Base-by-base conservation (phyloP, 2,888 invertebrate genomes). In the Dryocosmus kuriphilus region DNA sequence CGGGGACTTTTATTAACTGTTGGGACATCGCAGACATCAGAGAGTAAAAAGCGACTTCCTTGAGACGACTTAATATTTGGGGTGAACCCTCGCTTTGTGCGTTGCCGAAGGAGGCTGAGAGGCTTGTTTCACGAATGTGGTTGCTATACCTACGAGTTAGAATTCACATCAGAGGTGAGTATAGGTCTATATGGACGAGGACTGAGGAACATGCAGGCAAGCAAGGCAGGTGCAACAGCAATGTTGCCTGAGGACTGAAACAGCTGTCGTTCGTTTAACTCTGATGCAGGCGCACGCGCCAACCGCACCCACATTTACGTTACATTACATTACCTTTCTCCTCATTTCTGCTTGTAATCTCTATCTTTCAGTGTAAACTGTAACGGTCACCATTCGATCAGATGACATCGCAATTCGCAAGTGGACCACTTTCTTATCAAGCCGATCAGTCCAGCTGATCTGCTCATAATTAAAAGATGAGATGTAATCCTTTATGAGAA, bases 241-340 rank as follows among this genome's bases (percentile, higher is more conserved):
- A 89, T 86, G 88, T 88, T 88, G 89, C 88, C 85, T 85, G 85
- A 87, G 88, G 88, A 87, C 87, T 87, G 86, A 86, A 90, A 89
- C 90, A 90, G 90, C 90, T 90, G 90, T 90, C 90, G 89, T 86
- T 86, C 87, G 87, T 83, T 87, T 86, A 89, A 86, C 86, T 86
- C 88, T 87, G 87, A 83, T 87, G 86, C 88, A 87, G 86, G 87
- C 88, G 86, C 86, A 86, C 86, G 86, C 86, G 84, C 84, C 85
- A 87, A 86, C 86, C 86, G 85, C 85, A 86, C 86, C 86, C 86
- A 86, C 86, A 85, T 86, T 86, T 86, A 85, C 84, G 83, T 84
- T 86, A 81, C 75, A 57, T 57, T 57, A 74, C 80, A 77, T 80
- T 78, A 79, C 80, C 79, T 77, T 83, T 81, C 80, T 81, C 79